phyloP scores from a whole-genome alignment of 64 coral and sea anemone genomes.

The Pocillopora verrucosa region DNA sequence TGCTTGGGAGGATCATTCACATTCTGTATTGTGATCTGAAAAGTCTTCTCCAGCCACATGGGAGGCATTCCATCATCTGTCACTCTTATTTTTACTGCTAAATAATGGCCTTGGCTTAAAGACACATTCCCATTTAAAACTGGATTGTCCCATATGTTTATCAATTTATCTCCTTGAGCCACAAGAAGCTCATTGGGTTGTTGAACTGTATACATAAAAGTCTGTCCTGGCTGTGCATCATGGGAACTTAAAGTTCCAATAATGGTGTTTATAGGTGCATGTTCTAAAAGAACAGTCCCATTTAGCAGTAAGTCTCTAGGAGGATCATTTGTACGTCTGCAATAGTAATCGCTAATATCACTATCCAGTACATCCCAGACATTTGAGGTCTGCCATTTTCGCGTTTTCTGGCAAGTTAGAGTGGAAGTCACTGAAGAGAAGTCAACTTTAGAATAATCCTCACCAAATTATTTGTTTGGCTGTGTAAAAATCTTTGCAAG shows the following conservation, averaged over 20 bases:
- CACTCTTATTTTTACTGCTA: constrained; percentile 57
- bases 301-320: constrained; percentile 42
- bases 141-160: constrained; percentile 75
- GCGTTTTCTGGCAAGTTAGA: constrained; percentile 35
- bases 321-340: constrained; percentile 80
- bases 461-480: constrained; percentile 59
- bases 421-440: constrained; percentile 57
- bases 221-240: constrained; percentile 69
- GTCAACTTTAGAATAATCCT: constrained; percentile 54
- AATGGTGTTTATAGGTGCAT: constrained; percentile 54
- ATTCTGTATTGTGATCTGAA: constrained; percentile 34
- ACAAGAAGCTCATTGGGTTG: constrained; percentile 28
- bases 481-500: constrained; percentile 69
- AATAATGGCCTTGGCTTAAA: constrained; percentile 27
- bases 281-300: constrained; percentile 50
- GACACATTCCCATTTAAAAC: constrained; percentile 69
- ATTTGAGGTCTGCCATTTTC: not conserved
- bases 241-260: constrained; percentile 62
- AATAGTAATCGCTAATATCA: constrained; percentile 42
- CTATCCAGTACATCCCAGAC: constrained; percentile 1
- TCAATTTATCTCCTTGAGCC: constrained; percentile 49
- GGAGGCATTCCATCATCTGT: constrained; percentile 68
- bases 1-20: constrained; percentile 86
- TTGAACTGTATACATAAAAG: constrained; percentile 73
- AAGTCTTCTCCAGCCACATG: constrained; percentile 78